Percentiles rank a stretch among this genome's conserved stretches.
These are phyloP conservation scores for Etia nguti DNA, from an alignment of 2,113 vertebrate species.

Conservation along the genomic window DNA sequence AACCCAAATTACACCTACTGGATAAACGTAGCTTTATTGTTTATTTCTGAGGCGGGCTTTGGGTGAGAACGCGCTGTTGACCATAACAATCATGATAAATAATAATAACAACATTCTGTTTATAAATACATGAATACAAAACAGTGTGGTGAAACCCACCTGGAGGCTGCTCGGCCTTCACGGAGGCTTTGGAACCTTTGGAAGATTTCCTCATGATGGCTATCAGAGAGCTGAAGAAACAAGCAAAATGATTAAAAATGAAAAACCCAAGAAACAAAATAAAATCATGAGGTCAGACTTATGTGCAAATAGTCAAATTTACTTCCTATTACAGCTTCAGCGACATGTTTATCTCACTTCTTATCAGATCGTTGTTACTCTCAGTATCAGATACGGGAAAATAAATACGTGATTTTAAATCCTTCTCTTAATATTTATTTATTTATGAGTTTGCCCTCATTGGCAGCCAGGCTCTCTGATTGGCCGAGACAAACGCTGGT, in stretches of 20 bases:
- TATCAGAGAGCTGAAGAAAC: constrained; percentile 69
- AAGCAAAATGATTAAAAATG: not conserved
- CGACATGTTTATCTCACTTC: not conserved
- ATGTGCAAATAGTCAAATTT: not conserved
- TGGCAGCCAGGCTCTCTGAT: not conserved
- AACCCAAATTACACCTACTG: not conserved
- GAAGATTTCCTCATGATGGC: constrained; percentile 79
- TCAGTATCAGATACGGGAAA: not conserved
- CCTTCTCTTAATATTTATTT: not conserved
- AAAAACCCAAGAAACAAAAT: not conserved
- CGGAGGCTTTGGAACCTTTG: constrained; percentile 67
- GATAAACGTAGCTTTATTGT: not conserved
- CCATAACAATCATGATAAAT: not conserved
- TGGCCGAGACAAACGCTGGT: not conserved
- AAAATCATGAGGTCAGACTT: not conserved
- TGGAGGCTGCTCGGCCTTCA: constrained; percentile 67
- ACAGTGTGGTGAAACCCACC: constrained; percentile 19
- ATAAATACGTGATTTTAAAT: not conserved
- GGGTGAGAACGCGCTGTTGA: not conserved
- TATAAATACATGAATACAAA: not conserved
- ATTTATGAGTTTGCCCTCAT: not conserved
- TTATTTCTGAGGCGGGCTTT: not conserved
- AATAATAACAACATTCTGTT: not conserved
- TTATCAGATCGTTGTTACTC: not conserved
- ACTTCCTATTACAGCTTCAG: not conserved